A percentile compares a stretch with the other conserved stretches of the same genome.
Conservation (phyloP, 1,140 invertebrate genomes). For the Hycleus phaleratus region DNA sequence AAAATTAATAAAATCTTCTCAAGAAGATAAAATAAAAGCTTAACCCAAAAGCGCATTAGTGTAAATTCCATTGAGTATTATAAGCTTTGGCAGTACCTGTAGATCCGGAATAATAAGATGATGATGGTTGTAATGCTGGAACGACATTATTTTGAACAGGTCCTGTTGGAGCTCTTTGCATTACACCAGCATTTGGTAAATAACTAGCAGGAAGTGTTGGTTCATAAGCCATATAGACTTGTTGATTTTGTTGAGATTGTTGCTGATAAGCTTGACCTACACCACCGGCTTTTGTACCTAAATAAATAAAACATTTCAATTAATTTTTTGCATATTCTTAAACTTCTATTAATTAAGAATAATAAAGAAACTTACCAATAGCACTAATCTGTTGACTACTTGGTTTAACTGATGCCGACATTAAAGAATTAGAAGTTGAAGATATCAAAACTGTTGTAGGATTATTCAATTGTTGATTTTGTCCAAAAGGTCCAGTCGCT, state of each 20-base stretch:
- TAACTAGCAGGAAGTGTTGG: conserved; percentile 37
- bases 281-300: conserved; percentile 39
- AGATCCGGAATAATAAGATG: conserved; percentile 40
- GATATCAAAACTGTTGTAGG: conserved; percentile 84
- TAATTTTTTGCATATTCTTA: not conserved
- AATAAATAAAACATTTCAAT: not conserved
- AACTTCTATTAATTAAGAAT: not conserved
- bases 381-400: conserved; percentile 74
- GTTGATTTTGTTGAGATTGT: conserved; percentile 38
- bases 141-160: conserved; percentile 38
- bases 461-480: conserved; percentile 72
- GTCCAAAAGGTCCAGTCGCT: conserved; percentile 57
- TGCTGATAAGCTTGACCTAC: conserved; percentile 40
- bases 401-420: conserved; percentile 83
- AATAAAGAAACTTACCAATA: conserved; percentile 49
- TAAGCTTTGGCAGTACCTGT: conserved; percentile 35
- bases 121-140: conserved; percentile 36
- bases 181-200: conserved; percentile 35
- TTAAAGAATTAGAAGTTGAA: conserved; percentile 77
- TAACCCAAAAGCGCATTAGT: conserved; percentile 26
- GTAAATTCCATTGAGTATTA: conserved; percentile 27
- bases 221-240: conserved; percentile 39
- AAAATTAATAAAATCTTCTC: not conserved
- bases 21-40: conserved; percentile 8
- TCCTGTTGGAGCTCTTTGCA: conserved; percentile 35